These are phyloP conservation scores for Boulengeromyrus knoepffleri DNA, from an alignment of 2,113 vertebrate genomes.

Conservation along the genomic window DNA sequence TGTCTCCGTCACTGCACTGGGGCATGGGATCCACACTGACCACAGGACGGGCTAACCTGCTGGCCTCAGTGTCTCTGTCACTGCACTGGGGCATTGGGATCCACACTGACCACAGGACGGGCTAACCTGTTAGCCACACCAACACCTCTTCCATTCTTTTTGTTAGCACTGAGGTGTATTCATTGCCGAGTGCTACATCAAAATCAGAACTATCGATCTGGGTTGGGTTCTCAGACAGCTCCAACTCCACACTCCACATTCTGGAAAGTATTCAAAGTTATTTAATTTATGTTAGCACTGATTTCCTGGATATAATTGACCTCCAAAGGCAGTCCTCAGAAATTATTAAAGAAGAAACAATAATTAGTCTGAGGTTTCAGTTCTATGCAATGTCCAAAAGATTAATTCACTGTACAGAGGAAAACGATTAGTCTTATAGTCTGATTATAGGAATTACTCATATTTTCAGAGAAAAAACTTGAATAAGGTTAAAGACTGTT, in stretches of 20 bases:
- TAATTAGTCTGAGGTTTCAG: background rate
- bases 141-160: background rate
- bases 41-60: no score
- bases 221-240: background rate
- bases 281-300: background rate
- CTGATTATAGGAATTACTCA: background rate
- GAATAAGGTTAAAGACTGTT: background rate
- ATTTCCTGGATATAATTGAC: background rate
- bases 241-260: background rate
- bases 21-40: no score
- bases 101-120: background rate
- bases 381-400: background rate
- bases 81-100: background rate
- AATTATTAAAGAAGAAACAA: background rate
- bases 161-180: background rate
- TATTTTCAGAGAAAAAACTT: background rate
- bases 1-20: no score
- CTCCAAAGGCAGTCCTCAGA: background rate
- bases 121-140: background rate
- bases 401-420: background rate
- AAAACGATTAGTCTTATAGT: background rate
- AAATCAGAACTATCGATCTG: background rate
- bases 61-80: background rate
- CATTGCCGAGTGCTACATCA: background rate
- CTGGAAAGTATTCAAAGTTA: background rate